Base-by-base conservation (phyloP, 2,113 vertebrate species). In the Lasiurus borealis region DNA sequence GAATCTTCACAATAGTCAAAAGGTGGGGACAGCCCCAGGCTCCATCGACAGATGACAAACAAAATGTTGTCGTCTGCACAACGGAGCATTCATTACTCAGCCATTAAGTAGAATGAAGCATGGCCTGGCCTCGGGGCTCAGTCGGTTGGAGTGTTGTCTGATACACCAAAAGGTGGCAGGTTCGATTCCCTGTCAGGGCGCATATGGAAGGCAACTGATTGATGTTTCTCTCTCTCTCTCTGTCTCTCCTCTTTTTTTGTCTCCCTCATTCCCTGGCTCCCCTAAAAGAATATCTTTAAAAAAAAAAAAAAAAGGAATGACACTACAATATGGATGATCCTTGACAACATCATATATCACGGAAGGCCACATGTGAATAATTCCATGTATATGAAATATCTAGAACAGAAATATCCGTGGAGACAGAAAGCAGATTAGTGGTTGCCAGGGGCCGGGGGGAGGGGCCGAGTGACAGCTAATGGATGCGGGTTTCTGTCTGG, bases 31-130 rank as follows among this genome's bases (percentile, higher is more conserved):
- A 1, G 86, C 46, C 15, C 13, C 23, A 1, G 5, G 18, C 52
- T 44, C 69, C 15, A 0, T 34, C 54, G 1, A 2, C 25, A 3
- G 36, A 40, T 13, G 34, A 36, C 2, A 29, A n/a, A 3, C 15
- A 10, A 8, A n/a, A 23, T 3, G 11, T 2, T 46, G 8, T 23
- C 3, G 0, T 19, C 44, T 9, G 0, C 10, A 13, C 23, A 0
- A 1, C 0, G 23, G 64, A 72, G 2, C 8, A 4, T n/a, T n/a
- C n/a, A n/a, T 9, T 19, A 18, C 50, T 66, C 1, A 0, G 78
- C 57, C 44, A 3, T 46, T 4, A 25, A n/a, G 25, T 80, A 31
- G 48, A 29, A 0, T 1, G 11, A 31, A 2, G 10, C 3, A 0
- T 31, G 10, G 52, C 19, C 64, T 15, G 64, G 14, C 64, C 29